phyloP scores from a whole-genome alignment of 2,113 vertebrate species.

The Mobula birostris region DNA sequence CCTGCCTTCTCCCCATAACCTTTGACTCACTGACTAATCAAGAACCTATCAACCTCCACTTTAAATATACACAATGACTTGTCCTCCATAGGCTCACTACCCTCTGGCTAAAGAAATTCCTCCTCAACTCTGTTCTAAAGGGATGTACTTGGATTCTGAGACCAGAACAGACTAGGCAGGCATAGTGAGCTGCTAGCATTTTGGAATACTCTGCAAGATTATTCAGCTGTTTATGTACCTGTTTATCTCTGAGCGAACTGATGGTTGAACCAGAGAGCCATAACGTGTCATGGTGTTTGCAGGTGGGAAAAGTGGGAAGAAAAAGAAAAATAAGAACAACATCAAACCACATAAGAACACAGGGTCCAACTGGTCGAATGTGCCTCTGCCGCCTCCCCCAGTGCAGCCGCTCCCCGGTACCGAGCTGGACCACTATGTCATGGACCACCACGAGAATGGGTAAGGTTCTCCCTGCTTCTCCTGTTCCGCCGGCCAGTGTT shows the following conservation, averaged over 20 bases:
- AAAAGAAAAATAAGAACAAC: constrained; percentile 90
- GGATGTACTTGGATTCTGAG: too few species aligned
- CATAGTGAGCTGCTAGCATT: background rate
- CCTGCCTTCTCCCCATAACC: too few species aligned
- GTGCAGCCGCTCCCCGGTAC: constrained; percentile 91
- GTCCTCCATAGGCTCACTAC: too few species aligned
- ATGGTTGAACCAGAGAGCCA: background rate
- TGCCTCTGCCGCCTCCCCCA: constrained; percentile 88
- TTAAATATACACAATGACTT: too few species aligned
- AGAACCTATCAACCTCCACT: too few species aligned
- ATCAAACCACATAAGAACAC: constrained; percentile 83
- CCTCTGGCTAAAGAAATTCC: too few species aligned
- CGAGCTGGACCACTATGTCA: constrained; percentile 83
- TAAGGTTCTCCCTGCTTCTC: constrained; percentile 49
- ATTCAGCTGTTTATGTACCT: background rate
- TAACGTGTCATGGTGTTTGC: constrained; percentile 43
- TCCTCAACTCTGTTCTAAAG: too few species aligned
- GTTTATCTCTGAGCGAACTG: background rate
- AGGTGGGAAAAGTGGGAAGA: constrained; percentile 98
- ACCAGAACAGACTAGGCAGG: background rate
- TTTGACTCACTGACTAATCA: too few species aligned
- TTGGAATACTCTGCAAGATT: background rate
- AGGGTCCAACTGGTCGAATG: constrained; percentile 87
- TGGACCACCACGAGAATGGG: constrained; percentile 83
- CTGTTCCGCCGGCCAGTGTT: too few species aligned